These are phyloP conservation scores for Micoletzkya japonica DNA, from an alignment of 2,888 invertebrate genomes.

Conservation along the genomic window DNA sequence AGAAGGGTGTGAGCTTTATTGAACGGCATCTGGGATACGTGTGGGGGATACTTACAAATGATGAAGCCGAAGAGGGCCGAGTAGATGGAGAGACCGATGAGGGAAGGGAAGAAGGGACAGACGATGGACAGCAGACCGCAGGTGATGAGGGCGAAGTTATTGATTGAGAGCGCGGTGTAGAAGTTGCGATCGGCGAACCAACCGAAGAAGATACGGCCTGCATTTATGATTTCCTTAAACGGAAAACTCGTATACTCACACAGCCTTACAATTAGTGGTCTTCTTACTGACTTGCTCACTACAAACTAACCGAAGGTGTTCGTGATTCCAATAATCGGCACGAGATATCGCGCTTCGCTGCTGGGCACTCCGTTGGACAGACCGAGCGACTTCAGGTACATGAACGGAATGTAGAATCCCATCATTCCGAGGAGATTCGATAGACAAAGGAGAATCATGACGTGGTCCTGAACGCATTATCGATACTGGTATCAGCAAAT, in stretches of 20 bases:
- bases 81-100: conserved; percentile 78
- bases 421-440: conserved; percentile 94
- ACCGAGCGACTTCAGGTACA: conserved; percentile 70
- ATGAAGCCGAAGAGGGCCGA: conserved; percentile 84
- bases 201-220: conserved; percentile 76
- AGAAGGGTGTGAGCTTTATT: too few relatives aligned
- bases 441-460: conserved; percentile 85
- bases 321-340: conserved; percentile 69
- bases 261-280: background rate
- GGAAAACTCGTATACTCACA: background rate
- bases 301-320: conserved; percentile 76
- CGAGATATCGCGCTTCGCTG: conserved; percentile 46
- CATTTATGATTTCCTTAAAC: background rate
- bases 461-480: conserved; percentile 74
- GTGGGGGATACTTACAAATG: conserved; percentile 72
- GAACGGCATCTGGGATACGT: too few relatives aligned
- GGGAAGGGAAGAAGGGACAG: conserved; percentile 78
- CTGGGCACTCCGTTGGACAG: conserved; percentile 35
- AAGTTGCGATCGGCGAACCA: conserved; percentile 68
- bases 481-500: background rate
- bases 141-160: conserved; percentile 79
- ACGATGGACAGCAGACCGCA: conserved; percentile 81
- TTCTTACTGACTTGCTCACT: background rate
- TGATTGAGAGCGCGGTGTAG: conserved; percentile 80
- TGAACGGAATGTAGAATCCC: conserved; percentile 90